Conservation (phyloP, 2,888 invertebrate genomes). For the Bembecia ichneumoniformis region DNA sequence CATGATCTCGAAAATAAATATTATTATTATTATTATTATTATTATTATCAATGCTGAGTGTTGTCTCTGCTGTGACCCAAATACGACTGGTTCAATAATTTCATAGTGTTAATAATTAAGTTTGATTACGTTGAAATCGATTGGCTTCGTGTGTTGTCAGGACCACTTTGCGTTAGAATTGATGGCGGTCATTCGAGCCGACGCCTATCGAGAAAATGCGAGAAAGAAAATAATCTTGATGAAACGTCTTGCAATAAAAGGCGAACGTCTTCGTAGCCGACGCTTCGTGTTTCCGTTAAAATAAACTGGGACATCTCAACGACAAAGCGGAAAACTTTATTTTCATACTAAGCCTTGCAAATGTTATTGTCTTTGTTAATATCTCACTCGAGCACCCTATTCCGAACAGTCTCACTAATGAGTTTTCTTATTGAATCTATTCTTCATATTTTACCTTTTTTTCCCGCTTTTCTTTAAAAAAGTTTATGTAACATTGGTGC, state of each 20-base stretch:
- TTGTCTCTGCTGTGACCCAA: no score
- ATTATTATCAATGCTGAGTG: no score
- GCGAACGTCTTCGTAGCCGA: conserved; percentile 32
- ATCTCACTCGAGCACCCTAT: conserved; percentile 18
- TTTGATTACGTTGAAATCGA: no score
- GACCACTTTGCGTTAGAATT: conserved; percentile 24
- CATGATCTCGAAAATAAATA: no score
- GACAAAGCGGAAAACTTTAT: conserved; percentile 42
- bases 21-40: no score
- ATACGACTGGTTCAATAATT: no score
- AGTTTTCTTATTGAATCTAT: conserved; percentile 11
- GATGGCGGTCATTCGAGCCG: conserved; percentile 36
- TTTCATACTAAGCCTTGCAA: conserved; percentile 33
- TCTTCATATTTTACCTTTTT: background rate
- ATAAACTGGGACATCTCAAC: conserved; percentile 36
- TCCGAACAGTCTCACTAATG: conserved; percentile 17
- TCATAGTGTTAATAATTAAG: no score
- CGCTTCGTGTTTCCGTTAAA: conserved; percentile 28
- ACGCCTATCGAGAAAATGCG: conserved; percentile 34
- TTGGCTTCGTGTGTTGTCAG: background rate
- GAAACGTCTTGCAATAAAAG: conserved; percentile 53
- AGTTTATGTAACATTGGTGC: background rate
- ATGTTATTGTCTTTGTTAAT: conserved; percentile 44
- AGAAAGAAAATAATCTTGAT: conserved; percentile 60
- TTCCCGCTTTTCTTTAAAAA: no score